phyloP scores from a whole-genome alignment of 1,140 invertebrate genomes.

The Ctenoplectra terminalis region DNA sequence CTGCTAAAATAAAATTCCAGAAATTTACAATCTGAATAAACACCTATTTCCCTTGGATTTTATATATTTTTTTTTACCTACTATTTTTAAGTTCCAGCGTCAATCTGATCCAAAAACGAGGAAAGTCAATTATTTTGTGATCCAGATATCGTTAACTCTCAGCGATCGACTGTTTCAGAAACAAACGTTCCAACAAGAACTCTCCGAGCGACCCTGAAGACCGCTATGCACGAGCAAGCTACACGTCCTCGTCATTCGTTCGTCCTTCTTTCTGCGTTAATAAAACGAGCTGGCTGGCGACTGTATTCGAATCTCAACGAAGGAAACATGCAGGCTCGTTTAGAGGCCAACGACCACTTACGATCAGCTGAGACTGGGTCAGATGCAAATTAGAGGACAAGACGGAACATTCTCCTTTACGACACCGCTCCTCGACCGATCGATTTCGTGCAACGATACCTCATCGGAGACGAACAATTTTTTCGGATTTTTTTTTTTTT shows the following conservation, averaged over 20 bases:
- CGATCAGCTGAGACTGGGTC: conserved; percentile 70
- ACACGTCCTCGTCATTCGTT: neutral
- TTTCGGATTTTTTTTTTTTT: too few relatives aligned
- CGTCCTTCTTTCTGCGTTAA: neutral
- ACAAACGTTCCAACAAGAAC: neutral
- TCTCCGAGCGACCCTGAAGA: neutral
- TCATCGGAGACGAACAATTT: too few relatives aligned
- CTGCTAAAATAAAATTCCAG: too few relatives aligned
- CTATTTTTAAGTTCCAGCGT: too few relatives aligned
- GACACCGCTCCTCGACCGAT: neutral
- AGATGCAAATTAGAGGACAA: conserved; percentile 62
- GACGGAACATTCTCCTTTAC: neutral
- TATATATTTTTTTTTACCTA: too few relatives aligned
- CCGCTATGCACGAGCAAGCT: neutral
- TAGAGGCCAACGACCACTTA: conserved; percentile 63
- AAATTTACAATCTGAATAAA: too few relatives aligned
- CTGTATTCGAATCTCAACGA: neutral
- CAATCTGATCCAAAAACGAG: too few relatives aligned
- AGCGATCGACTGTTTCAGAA: too few relatives aligned
- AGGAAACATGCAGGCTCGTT: conserved; percentile 10
- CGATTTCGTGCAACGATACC: neutral
- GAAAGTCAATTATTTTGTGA: too few relatives aligned
- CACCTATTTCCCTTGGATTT: too few relatives aligned
- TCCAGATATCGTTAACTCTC: too few relatives aligned
- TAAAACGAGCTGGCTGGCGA: neutral